Percentiles rank a stretch among this genome's conserved stretches.
These are phyloP conservation scores for Phycodurus eques DNA, from an alignment of 2,113 vertebrate species.

Conservation along the genomic window DNA sequence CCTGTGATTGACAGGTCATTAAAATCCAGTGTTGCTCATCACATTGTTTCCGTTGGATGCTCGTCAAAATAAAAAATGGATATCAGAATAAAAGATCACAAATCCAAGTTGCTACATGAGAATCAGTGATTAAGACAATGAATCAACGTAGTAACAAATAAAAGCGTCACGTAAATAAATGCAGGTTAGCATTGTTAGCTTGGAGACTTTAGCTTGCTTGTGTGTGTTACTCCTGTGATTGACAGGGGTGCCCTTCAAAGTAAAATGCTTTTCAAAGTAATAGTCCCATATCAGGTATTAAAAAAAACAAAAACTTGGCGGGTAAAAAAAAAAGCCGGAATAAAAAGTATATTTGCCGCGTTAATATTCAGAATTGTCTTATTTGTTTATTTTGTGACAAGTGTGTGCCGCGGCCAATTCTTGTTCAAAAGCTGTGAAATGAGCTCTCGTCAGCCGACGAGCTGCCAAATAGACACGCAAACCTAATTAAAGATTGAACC, in stretches of 20 bases:
- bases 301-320: no score
- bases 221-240: not conserved
- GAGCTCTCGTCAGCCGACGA: conserved; percentile 45
- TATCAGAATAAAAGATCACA: no score
- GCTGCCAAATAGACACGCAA: conserved; percentile 54
- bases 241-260: not conserved
- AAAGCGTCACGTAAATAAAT: no score
- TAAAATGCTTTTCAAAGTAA: not conserved
- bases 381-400: conserved; percentile 1
- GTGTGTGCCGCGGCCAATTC: not conserved
- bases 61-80: no score
- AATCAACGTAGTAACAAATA: no score
- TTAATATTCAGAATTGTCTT: not conserved
- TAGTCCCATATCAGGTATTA: no score
- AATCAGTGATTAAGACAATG: no score
- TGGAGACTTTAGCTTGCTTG: not conserved
- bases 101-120: no score
- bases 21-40: no score
- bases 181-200: not conserved
- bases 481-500: conserved; percentile 60
- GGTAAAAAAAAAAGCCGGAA: not conserved
- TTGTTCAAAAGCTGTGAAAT: conserved; percentile 49
- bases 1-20: no score
- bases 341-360: not conserved
- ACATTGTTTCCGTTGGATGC: no score